Evolutionary conservation across 1,140 invertebrate species (phyloP).

Genomic region (Ectropis grisescens): DNA sequence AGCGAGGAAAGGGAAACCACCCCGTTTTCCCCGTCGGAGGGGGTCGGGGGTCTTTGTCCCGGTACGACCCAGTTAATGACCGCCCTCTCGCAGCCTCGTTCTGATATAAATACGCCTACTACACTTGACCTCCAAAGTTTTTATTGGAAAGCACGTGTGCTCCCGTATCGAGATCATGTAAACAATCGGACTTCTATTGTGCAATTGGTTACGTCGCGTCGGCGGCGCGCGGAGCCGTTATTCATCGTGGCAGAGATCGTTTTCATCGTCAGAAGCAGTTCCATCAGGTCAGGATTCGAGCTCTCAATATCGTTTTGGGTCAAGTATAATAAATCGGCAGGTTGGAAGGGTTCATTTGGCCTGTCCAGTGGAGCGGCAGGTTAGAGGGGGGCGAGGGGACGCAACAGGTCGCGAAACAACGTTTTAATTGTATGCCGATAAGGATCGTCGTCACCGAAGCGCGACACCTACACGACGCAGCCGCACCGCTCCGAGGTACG

Average conservation of each 20-base stretch:
- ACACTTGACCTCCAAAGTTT: conserved; percentile 70
- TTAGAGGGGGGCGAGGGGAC: conserved; percentile 21
- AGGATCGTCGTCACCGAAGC: conserved; percentile 54
- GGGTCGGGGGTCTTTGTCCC: conserved; percentile 60
- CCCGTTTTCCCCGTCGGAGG: conserved; percentile 35
- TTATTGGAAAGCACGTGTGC: conserved; percentile 63
- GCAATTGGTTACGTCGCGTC: too few relatives aligned
- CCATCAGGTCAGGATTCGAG: too few relatives aligned
- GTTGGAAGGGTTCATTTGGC: too few relatives aligned
- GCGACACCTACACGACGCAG: conserved; percentile 38
- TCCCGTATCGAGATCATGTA: conserved; percentile 47
- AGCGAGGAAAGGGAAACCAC: conserved; percentile 46
- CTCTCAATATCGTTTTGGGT: too few relatives aligned
- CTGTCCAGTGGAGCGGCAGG: conserved; percentile 21
- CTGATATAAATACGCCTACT: conserved; percentile 68
- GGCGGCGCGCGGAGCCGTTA: too few relatives aligned
- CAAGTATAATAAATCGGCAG: too few relatives aligned
- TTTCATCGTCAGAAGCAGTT: too few relatives aligned
- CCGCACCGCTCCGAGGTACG: conserved; percentile 27
- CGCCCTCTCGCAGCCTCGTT: conserved; percentile 61
- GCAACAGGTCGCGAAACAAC: conserved; percentile 65
- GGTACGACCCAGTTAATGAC: conserved; percentile 66
- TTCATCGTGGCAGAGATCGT: too few relatives aligned
- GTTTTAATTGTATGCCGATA: conserved; percentile 63
- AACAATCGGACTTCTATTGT: conserved; percentile 21